phyloP scores from a whole-genome alignment of 2,113 vertebrate species.

The Nipponia nippon region DNA sequence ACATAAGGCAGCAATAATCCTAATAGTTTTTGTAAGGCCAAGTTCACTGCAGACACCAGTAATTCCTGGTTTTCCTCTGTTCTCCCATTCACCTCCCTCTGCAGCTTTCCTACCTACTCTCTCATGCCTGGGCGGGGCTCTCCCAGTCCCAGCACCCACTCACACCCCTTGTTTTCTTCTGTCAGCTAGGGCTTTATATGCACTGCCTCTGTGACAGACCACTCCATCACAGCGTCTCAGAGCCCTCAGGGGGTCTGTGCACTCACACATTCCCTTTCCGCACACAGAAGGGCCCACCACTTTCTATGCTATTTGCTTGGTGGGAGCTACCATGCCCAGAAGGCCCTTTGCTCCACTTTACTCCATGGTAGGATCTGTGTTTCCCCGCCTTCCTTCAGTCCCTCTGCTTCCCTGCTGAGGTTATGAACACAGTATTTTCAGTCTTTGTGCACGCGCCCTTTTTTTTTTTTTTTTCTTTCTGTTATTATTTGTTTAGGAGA shows the following conservation, averaged over 20 bases:
- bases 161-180: not conserved
- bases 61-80: not conserved
- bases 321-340: not conserved
- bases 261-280: not conserved
- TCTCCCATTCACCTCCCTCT: not conserved
- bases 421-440: not conserved
- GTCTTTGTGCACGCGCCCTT: not conserved
- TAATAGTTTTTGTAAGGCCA: not conserved
- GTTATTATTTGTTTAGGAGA: not conserved
- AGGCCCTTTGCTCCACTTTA: not conserved
- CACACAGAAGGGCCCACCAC: not conserved
- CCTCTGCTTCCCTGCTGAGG: not conserved
- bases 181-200: not conserved
- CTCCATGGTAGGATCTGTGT: not conserved
- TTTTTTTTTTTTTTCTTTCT: accelerated
- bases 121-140: not conserved
- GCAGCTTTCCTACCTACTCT: not conserved
- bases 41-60: not conserved
- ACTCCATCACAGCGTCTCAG: too few relatives aligned
- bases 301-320: not conserved
- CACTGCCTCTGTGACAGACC: not conserved
- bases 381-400: not conserved
- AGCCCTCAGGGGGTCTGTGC: not conserved
- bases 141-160: not conserved
- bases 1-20: not conserved